These are phyloP conservation scores for Stenichneumon culpator DNA, from an alignment of 2,888 invertebrate genomes.

Conservation along the genomic window DNA sequence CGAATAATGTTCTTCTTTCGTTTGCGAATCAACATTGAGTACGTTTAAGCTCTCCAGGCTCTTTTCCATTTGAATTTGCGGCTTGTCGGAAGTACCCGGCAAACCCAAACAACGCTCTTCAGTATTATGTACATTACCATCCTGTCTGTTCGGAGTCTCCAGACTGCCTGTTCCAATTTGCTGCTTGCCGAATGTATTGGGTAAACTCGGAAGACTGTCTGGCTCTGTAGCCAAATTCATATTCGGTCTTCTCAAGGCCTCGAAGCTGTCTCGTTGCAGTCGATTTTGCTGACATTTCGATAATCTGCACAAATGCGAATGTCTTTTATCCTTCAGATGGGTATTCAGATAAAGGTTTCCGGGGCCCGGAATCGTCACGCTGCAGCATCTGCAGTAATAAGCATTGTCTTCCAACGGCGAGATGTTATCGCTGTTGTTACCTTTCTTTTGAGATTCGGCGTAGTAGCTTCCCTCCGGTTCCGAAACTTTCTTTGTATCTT, in stretches of 20 bases:
- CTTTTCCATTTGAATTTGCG: not conserved
- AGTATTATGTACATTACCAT: too few species aligned
- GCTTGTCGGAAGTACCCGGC: not conserved
- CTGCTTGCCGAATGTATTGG: too few species aligned
- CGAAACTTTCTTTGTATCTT: not conserved
- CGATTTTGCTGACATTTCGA: not conserved
- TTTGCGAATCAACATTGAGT: not conserved
- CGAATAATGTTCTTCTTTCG: not conserved
- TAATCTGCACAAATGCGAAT: not conserved
- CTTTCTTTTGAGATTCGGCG: not conserved
- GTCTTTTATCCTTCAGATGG: slow-evolving; percentile 23
- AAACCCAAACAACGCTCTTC: not conserved
- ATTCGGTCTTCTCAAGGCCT: not conserved
- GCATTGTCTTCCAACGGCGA: not conserved
- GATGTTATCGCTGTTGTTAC: not conserved
- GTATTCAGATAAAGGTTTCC: not conserved
- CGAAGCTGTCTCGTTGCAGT: too few species aligned
- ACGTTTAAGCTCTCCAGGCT: too few species aligned
- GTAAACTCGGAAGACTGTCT: too few species aligned
- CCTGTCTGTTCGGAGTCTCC: too few species aligned
- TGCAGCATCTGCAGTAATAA: not conserved
- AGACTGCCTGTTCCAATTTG: too few species aligned
- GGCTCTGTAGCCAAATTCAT: not conserved
- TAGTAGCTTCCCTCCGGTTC: not conserved
- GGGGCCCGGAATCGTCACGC: not conserved